phyloP scores from a whole-genome alignment of 2,113 vertebrate genomes.

The Pangasianodon gigas region DNA sequence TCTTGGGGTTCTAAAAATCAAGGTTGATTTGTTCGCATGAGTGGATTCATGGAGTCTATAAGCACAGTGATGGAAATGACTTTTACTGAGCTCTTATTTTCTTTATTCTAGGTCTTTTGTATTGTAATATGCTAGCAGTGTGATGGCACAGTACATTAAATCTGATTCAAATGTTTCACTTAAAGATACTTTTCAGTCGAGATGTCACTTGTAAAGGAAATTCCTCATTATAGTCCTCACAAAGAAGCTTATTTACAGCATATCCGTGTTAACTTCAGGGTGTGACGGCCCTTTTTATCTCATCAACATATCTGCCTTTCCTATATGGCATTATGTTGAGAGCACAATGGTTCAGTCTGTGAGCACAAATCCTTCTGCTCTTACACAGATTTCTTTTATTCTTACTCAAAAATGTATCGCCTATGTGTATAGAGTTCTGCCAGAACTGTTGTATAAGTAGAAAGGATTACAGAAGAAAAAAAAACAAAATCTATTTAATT shows the following conservation, averaged over 20 bases:
- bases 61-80: conserved; percentile 57
- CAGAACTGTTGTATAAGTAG: neutral
- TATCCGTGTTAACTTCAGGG: neutral
- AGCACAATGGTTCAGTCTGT: neutral
- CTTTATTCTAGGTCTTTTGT: conserved; percentile 12
- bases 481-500: neutral
- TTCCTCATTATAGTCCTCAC: neutral
- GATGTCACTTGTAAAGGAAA: neutral
- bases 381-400: neutral
- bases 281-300: neutral
- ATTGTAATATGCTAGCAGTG: conserved; percentile 17
- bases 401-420: neutral
- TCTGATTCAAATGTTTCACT: neutral
- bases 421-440: neutral
- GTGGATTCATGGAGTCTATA: conserved; percentile 52
- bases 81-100: conserved; percentile 47
- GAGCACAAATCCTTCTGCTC: neutral
- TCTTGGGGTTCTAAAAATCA: conserved; percentile 53
- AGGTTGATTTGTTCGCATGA: conserved; percentile 53
- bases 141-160: conserved; percentile 1
- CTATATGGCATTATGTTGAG: neutral
- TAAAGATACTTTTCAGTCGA: neutral
- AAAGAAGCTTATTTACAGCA: neutral
- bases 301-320: neutral
- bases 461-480: neutral